Percentiles rank a stretch among this genome's conserved stretches.
Evolutionary conservation across 2,888 invertebrate species (phyloP).

Genomic region (Nezara viridula): DNA sequence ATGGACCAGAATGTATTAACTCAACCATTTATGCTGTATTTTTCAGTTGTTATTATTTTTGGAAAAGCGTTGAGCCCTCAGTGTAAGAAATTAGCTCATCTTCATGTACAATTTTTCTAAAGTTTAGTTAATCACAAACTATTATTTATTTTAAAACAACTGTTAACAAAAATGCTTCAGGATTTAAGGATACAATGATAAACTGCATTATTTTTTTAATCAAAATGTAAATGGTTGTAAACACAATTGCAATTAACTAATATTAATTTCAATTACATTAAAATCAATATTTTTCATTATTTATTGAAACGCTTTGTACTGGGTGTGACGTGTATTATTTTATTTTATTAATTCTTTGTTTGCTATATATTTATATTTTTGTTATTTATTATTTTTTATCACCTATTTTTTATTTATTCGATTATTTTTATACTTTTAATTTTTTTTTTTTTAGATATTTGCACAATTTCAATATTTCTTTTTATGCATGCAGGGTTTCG

Average conservation of each 20-base stretch:
- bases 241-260: neutral
- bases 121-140: neutral
- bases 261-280: neutral
- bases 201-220: neutral
- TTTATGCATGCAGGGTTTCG: slow-evolving; percentile 35
- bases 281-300: neutral
- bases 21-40: no score
- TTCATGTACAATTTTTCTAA: no score
- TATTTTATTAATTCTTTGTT: neutral
- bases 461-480: slow-evolving; percentile 33
- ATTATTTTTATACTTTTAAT: neutral
- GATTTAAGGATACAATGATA: neutral
- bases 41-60: no score
- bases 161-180: neutral
- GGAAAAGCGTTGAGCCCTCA: no score
- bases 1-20: no score
- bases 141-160: neutral
- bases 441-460: neutral
- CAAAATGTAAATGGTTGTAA: neutral
- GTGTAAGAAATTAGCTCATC: no score
- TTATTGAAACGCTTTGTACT: neutral
- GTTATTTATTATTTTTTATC: neutral
- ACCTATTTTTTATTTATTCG: neutral
- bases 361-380: slow-evolving; percentile 17
- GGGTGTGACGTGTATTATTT: neutral